Evolutionary conservation across 2,113 vertebrate genomes (phyloP).

Genomic region (Tangachromis dhanisi): DNA sequence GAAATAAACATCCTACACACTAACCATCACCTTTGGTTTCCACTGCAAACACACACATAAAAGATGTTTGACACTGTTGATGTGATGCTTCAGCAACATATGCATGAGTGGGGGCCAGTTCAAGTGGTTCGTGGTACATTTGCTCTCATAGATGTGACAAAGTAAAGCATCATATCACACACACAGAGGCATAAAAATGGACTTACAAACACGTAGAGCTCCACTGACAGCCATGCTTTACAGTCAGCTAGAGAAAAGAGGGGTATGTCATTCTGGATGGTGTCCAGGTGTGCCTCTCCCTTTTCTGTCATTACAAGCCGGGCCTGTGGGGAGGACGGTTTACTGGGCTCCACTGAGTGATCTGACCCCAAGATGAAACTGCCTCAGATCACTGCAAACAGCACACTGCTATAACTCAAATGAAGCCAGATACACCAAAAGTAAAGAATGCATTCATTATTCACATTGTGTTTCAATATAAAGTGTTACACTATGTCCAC

Average conservation of each 20-base stretch:
- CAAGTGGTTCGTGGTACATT: not conserved
- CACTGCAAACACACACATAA: not conserved
- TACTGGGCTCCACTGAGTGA: slow-evolving; percentile 12
- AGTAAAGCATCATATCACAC: not conserved
- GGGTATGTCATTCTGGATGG: slow-evolving; percentile 14
- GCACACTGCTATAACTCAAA: slow-evolving; percentile 6
- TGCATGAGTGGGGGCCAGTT: not conserved
- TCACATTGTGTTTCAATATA: not conserved
- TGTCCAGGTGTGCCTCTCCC: slow-evolving; percentile 34
- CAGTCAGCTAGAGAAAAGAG: not conserved
- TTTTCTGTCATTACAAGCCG: slow-evolving; percentile 8
- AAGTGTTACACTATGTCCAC: not conserved
- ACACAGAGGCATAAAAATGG: not conserved
- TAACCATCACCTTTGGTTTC: slow-evolving; percentile 17
- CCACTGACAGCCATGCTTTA: not conserved
- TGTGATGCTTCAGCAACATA: not conserved
- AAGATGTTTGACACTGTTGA: slow-evolving; percentile 30
- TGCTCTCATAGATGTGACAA: not conserved
- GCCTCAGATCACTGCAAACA: not conserved
- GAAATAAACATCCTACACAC: slow-evolving; percentile 22
- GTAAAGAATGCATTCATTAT: not conserved
- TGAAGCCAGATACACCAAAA: not conserved
- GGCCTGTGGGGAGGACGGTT: slow-evolving; percentile 10
- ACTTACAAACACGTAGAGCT: not conserved
- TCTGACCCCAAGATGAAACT: not conserved